Base-by-base conservation (phyloP, 1,140 invertebrate genomes). In the Hyles euphorbiae region DNA sequence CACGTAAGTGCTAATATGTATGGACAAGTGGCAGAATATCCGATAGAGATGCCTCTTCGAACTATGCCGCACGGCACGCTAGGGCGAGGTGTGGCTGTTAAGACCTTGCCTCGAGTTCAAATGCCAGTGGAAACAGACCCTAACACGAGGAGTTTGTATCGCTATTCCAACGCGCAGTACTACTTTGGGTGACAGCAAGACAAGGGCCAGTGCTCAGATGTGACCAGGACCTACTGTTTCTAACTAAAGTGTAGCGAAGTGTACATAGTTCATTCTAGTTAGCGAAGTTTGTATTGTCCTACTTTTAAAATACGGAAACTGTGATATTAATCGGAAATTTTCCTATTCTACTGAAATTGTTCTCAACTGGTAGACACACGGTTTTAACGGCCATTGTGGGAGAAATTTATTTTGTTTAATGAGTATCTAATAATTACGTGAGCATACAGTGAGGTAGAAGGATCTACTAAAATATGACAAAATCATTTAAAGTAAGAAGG, bases 121-220 rank as follows among this genome's bases (percentile, higher is more conserved):
- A 77, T 82, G 60, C 86, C 87, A 65, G 67, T 76, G 12, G 89
- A 89, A 74, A 81, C 76, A 40, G 89, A 89, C 66, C 81, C 83
- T 65, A 88, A 89, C 66, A 78, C 87, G 1, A 77, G 89, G 71
- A 89, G 84, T 79, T 78, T 90, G 76, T 89, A 89, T 81, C 79
- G 89, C 75, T 89, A 88, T 79, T 89, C 89, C 53, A 90, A 90
- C 66, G 87, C 89, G 5, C 89, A 90, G 70, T 90, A 90, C 66
- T 90, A 90, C 68, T 90, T 89, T 66, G 88, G 88, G 81, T 90
- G 88, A 90, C 88, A 86, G 67, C 77, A 89, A 75, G 84, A 89
- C 55, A 76, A 72, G 34, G 68, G 73, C 57, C 79, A 87, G 69
- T 82, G 84, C 70, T 77, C 86, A 61, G 88, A 90, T 62, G 82